A percentile compares a stretch with the other conserved stretches of the same genome.
phyloP scores from a whole-genome alignment of 2,888 invertebrate genomes.

The Tachina grossa region DNA sequence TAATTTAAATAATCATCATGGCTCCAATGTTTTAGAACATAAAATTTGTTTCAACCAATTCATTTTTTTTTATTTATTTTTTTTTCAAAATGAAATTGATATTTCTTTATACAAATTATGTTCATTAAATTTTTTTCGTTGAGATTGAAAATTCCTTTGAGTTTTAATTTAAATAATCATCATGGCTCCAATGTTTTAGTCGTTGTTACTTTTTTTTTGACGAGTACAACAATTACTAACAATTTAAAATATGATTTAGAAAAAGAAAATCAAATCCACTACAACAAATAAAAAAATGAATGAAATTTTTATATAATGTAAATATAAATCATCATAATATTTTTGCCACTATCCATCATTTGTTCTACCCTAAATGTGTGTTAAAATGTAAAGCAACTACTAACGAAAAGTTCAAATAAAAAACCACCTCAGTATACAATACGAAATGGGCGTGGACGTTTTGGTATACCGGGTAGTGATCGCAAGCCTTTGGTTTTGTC shows the following conservation, averaged over 20 bases:
- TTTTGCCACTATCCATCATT: conserved; percentile 75
- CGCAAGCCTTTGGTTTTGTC: conserved; percentile 96
- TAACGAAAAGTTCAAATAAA: conserved; percentile 76
- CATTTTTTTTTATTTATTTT: neutral
- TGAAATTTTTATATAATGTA: conserved; percentile 57
- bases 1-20: conserved; percentile 28
- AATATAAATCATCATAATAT: conserved; percentile 75
- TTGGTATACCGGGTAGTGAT: conserved; percentile 92
- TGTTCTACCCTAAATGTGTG: conserved; percentile 74
- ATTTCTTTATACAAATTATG: neutral
- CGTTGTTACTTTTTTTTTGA: conserved; percentile 34
- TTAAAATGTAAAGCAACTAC: conserved; percentile 74
- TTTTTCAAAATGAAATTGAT: neutral
- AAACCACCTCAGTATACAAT: conserved; percentile 87
- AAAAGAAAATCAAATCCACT: conserved; percentile 13
- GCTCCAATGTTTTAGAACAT: conserved; percentile 17
- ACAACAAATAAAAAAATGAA: conserved; percentile 40
- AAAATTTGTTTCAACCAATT: neutral
- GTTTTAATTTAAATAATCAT: conserved; percentile 26
- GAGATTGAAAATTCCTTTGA: too few relatives aligned
- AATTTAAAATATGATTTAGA: conserved; percentile 27
- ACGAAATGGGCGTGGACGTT: conserved; percentile 90
- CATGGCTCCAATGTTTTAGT: conserved; percentile 21
- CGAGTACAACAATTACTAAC: conserved; percentile 36
- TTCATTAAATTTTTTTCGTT: neutral